These are phyloP conservation scores for Chalcosyrphus nemorum DNA, from an alignment of 2,888 invertebrate genomes.

Conservation along the genomic window DNA sequence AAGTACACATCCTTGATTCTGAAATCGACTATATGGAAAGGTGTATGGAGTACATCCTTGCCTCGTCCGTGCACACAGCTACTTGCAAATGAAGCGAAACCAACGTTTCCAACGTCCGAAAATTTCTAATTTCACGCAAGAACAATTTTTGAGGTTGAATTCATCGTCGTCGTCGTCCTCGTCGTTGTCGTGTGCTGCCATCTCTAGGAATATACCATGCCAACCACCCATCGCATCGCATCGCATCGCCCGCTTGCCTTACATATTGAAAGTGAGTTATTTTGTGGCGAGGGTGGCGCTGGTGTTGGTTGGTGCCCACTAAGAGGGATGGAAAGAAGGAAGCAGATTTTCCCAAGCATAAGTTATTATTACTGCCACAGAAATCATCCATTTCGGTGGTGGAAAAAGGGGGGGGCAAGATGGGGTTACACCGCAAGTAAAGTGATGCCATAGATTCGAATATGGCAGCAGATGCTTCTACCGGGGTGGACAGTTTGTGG, in stretches of 20 bases:
- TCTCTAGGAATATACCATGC: background rate
- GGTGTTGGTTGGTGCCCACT: background rate
- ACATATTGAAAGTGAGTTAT: constrained; percentile 66
- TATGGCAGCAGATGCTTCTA: constrained; percentile 68
- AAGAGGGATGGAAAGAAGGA: background rate
- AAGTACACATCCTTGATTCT: constrained; percentile 29
- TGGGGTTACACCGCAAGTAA: constrained; percentile 62
- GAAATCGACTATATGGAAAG: constrained; percentile 29
- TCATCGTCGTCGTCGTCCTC: constrained; percentile 52
- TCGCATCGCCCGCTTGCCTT: constrained; percentile 4
- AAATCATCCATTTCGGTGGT: constrained; percentile 51
- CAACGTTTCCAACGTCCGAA: constrained; percentile 71
- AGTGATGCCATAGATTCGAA: constrained; percentile 71
- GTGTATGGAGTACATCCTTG: constrained; percentile 3
- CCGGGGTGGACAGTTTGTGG: constrained; percentile 72
- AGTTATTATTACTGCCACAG: constrained; percentile 72
- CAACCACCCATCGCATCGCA: background rate
- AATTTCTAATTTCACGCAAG: constrained; percentile 81
- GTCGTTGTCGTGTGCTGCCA: constrained; percentile 5
- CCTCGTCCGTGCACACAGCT: background rate
- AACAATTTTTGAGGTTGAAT: constrained; percentile 80
- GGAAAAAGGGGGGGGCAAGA: background rate
- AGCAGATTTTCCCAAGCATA: constrained; percentile 69
- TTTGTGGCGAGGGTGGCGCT: constrained; percentile 29
- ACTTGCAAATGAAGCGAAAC: constrained; percentile 72